These are phyloP conservation scores for Alca torda DNA, from an alignment of 2,797 vertebrate species.

Conservation along the genomic window DNA sequence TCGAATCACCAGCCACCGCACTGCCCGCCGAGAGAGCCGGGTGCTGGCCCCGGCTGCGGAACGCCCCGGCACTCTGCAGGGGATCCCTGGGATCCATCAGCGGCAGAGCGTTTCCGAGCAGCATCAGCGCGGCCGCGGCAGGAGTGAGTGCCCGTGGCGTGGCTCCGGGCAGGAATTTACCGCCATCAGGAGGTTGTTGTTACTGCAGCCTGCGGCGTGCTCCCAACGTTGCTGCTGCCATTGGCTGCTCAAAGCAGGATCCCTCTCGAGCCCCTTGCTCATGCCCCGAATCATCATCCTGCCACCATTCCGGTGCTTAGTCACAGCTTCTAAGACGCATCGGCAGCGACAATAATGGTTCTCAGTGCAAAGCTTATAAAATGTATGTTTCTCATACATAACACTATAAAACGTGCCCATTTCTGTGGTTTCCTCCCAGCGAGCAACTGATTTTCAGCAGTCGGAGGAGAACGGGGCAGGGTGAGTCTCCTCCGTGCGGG, in stretches of 20 bases:
- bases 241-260: background rate
- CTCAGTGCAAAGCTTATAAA: background rate
- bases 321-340: background rate
- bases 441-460: background rate
- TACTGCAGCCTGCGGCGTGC: background rate
- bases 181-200: background rate
- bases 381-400: background rate
- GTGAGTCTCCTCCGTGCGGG: background rate
- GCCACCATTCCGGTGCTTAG: background rate
- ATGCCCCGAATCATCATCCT: constrained; percentile 7
- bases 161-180: background rate
- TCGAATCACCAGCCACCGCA: background rate
- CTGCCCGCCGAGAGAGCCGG: background rate
- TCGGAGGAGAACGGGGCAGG: background rate
- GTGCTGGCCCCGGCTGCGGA: background rate
- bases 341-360: background rate
- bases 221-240: background rate
- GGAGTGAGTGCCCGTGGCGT: background rate
- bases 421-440: constrained; percentile 9
- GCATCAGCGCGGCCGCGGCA: background rate
- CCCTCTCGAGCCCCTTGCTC: background rate
- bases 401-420: background rate
- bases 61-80: background rate
- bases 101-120: background rate
- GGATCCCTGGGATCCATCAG: background rate